These are phyloP conservation scores for Phoenicopterus ruber DNA, from an alignment of 2,113 vertebrate genomes.

Conservation along the genomic window DNA sequence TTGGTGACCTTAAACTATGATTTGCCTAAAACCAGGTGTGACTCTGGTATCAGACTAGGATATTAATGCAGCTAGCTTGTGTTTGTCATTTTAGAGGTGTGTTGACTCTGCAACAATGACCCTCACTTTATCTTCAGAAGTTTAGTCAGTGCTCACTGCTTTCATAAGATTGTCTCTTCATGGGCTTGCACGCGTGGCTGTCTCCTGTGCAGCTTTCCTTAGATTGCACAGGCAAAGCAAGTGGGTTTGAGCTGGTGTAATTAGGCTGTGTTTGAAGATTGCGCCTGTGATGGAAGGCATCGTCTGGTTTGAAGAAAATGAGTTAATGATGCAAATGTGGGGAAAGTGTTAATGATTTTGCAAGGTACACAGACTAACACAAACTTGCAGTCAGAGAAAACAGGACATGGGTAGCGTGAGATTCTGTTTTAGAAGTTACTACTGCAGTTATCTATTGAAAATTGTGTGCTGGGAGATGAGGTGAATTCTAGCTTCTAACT, in stretches of 20 bases:
- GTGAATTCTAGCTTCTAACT: not conserved
- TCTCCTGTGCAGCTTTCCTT: not conserved
- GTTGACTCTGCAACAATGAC: not conserved
- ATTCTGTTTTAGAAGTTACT: not conserved
- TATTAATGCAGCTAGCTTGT: not conserved
- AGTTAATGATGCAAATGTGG: not conserved
- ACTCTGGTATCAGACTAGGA: not conserved
- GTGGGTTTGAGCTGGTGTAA: not conserved
- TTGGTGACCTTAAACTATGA: not conserved
- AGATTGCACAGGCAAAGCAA: not conserved
- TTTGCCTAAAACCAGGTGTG: not conserved
- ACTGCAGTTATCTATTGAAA: not conserved
- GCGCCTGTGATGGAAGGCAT: not conserved
- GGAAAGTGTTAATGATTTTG: not conserved
- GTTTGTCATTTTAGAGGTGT: not conserved
- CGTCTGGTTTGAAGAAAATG: not conserved
- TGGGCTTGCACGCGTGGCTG: fast-evolving
- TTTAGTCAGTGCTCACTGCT: not conserved
- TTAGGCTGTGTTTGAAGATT: not conserved
- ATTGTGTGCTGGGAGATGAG: not conserved
- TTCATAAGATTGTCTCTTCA: not conserved
- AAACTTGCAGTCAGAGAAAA: not conserved
- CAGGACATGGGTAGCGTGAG: not conserved
- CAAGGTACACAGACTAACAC: not conserved
- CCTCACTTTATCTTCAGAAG: not conserved